phyloP scores from a whole-genome alignment of 2,888 invertebrate genomes.

The Limnephilus rhombicus region DNA sequence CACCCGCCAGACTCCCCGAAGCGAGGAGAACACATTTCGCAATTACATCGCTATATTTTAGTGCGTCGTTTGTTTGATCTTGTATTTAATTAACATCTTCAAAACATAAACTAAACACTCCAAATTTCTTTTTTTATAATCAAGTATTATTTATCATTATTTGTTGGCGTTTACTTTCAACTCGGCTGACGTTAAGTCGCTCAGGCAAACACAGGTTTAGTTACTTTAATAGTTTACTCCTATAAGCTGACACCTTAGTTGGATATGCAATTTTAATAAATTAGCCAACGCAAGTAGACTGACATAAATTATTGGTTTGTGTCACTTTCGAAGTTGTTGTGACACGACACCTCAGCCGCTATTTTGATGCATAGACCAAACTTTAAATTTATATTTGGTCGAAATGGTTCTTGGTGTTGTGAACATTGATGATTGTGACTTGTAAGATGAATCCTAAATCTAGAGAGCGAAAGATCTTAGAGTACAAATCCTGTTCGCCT shows the following conservation, averaged over 20 bases:
- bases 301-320: background rate
- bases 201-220: background rate
- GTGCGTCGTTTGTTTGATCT: conserved; percentile 41
- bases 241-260: background rate
- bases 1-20: conserved; percentile 40
- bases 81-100: conserved; percentile 45
- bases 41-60: conserved; percentile 57
- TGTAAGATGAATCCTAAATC: background rate
- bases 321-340: background rate
- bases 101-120: conserved; percentile 40
- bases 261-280: background rate
- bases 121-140: background rate
- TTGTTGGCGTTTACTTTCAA: background rate
- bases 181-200: background rate
- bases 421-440: background rate
- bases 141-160: background rate
- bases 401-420: background rate
- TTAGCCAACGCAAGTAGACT: background rate
- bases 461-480: background rate
- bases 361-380: background rate
- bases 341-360: background rate
- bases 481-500: background rate
- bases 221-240: background rate
- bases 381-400: background rate
- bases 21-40: conserved; percentile 52